Base-by-base conservation (phyloP, 1,140 invertebrate genomes). In the Pachypeltis micranthus region DNA sequence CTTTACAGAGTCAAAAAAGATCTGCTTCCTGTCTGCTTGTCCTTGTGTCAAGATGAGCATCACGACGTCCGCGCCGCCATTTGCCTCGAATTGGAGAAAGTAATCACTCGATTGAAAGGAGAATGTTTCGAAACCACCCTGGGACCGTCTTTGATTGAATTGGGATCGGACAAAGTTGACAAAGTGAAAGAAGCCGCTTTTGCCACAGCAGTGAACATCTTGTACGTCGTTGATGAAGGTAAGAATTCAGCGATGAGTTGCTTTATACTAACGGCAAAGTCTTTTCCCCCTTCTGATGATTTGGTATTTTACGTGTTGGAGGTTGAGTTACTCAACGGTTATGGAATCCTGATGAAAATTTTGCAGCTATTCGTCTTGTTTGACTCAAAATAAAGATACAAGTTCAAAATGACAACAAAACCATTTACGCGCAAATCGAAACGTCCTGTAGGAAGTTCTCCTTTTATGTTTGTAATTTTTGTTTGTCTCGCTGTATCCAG, bases 31-130 rank as follows among this genome's bases (percentile, higher is more conserved):
- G 44, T 62, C 27, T 27, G 62, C 27, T 26, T 62, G 3, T 62
- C 64, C 1, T 44, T 65, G 14, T 65, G 64, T 31, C 64, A 65
- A 39, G 64, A 65, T 63, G 60, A 55, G 1, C n/a, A 54, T 47
- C 44, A 28, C 7, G 31, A 47, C 1, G 64, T 65, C n/a, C 28
- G 64, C n/a, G 60, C 64, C 0, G 23, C 47, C 14, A 65, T 65
- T 28, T 63, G 64, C 51, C 14, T 23, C 19, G 24, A 63, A 44
- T 34, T 65, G 12, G 60, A 61, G 26, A 62, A 61, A 58, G 26
- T 65, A 12, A 16, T 61, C 1, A 14, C 19, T 10, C 59, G 34
- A 23, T 44, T 65, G 27, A 31, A 31, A 1, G 44, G 31, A n/a
- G 63, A 65, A 10, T 29, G 59, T 1, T 29, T 29, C 24, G 39